Percentiles rank a stretch among this genome's conserved stretches.
Conservation (phyloP, 2,797 vertebrate genomes). For the Clamator glandarius region DNA sequence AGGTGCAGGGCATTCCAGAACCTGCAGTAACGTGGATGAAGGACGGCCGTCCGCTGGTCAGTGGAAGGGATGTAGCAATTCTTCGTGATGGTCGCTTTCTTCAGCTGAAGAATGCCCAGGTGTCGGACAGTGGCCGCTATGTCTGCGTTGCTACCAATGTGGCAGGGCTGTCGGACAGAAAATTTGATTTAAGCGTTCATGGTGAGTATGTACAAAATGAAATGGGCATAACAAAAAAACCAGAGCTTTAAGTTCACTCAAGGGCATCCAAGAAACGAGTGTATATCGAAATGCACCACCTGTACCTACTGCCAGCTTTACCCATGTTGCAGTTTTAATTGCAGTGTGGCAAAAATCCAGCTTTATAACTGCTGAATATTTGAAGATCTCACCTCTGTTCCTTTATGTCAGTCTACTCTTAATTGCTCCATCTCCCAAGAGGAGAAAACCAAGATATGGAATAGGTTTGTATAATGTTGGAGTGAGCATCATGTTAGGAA, state of each 20-base stretch:
- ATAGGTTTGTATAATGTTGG: accelerated
- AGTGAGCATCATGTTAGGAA: background rate
- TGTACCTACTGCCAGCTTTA: background rate
- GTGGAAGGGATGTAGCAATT: conserved; percentile 72
- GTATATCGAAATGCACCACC: background rate
- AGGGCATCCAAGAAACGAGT: too few species aligned
- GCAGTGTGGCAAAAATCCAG: background rate
- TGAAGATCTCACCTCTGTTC: background rate
- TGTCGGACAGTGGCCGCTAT: conserved; percentile 91
- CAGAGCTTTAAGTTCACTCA: background rate
- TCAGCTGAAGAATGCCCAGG: conserved; percentile 80
- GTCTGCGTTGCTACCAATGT: conserved; percentile 90
- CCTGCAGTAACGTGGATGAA: conserved; percentile 91
- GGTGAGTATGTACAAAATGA: conserved; percentile 77
- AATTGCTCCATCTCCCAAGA: accelerated
- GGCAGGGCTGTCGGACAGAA: conserved; percentile 90
- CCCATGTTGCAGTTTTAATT: background rate
- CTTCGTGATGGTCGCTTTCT: conserved; percentile 82
- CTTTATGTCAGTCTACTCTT: background rate
- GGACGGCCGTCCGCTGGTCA: conserved; percentile 84
- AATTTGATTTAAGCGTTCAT: conserved; percentile 89
- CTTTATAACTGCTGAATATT: background rate
- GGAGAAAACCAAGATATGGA: background rate
- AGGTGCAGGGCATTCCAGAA: conserved; percentile 85
- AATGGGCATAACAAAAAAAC: background rate